These are phyloP conservation scores for Heterocephalus glaber DNA, from an alignment of 2,113 vertebrate species.

Conservation along the genomic window DNA sequence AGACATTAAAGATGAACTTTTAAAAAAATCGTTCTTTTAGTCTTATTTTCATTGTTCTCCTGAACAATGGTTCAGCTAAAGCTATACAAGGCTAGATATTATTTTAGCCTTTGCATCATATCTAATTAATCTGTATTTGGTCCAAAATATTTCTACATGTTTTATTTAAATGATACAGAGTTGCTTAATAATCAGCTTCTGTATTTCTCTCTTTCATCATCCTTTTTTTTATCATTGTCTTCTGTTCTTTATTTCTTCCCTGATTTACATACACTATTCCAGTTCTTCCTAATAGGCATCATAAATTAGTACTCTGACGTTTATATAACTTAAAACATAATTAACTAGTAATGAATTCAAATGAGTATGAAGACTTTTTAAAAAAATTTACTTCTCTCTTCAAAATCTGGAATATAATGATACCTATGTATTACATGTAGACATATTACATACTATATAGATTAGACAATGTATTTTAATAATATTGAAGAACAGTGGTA, in stretches of 20 bases:
- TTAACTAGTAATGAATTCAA: background rate
- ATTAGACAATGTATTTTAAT: background rate
- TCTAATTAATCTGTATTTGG: background rate
- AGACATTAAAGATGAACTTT: background rate
- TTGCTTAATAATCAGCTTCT: background rate
- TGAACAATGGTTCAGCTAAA: background rate
- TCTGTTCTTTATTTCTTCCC: background rate
- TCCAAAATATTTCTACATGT: background rate
- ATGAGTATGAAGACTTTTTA: background rate
- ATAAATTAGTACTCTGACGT: background rate
- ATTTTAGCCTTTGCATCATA: background rate
- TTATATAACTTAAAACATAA: background rate
- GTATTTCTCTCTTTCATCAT: background rate
- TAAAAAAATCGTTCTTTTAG: background rate
- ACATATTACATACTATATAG: background rate
- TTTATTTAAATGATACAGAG: background rate
- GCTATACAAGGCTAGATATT: background rate
- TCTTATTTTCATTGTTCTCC: background rate
- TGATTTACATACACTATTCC: background rate
- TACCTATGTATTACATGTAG: background rate
- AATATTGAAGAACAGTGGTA: background rate
- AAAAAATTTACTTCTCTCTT: background rate
- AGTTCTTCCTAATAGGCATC: background rate
- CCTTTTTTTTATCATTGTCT: background rate
- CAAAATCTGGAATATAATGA: background rate